These are phyloP conservation scores for Macroramphosus scolopax DNA, from an alignment of 2,797 vertebrate genomes.

Conservation along the genomic window DNA sequence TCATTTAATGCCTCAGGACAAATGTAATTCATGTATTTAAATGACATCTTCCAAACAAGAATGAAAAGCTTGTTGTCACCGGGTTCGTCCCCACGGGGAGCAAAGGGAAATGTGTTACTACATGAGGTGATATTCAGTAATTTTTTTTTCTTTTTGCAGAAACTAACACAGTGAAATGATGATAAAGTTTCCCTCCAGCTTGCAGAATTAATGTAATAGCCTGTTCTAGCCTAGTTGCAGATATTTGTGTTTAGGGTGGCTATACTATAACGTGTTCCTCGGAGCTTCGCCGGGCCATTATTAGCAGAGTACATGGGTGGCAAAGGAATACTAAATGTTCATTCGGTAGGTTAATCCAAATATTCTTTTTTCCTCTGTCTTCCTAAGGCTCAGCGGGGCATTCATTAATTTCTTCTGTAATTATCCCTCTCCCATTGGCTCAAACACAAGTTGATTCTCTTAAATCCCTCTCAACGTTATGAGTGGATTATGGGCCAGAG, in stretches of 20 bases:
- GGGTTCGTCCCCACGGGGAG: slow-evolving; percentile 5
- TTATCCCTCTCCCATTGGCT: slow-evolving; percentile 61
- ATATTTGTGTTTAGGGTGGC: slow-evolving; percentile 52
- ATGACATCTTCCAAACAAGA: slow-evolving; percentile 43
- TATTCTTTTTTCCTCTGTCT: slow-evolving; percentile 34
- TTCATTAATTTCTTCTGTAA: slow-evolving; percentile 68
- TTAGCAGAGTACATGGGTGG: slow-evolving; percentile 49
- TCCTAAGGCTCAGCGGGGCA: slow-evolving; percentile 46
- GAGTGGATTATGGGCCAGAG: slow-evolving; percentile 62
- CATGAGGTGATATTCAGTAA: slow-evolving; percentile 27
- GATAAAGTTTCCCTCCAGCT: slow-evolving; percentile 25
- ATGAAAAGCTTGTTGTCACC: slow-evolving; percentile 37
- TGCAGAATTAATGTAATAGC: slow-evolving; percentile 48
- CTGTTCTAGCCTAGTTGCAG: slow-evolving; percentile 22
- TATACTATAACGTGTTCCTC: slow-evolving; percentile 45
- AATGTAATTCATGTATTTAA: slow-evolving; percentile 39
- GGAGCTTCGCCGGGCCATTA: slow-evolving; percentile 57
- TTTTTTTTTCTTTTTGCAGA: slow-evolving; percentile 30
- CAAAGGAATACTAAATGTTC: slow-evolving; percentile 61
- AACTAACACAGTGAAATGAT: slow-evolving; percentile 20
- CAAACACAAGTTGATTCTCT: slow-evolving; percentile 58
- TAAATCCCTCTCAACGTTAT: slow-evolving; percentile 64
- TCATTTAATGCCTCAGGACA: slow-evolving; percentile 43
- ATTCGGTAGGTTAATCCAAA: slow-evolving; percentile 63
- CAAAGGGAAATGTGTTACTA: slow-evolving; percentile 24